Evolutionary conservation across 2,113 vertebrate species (phyloP).

Genomic region (Anolis carolinensis): DNA sequence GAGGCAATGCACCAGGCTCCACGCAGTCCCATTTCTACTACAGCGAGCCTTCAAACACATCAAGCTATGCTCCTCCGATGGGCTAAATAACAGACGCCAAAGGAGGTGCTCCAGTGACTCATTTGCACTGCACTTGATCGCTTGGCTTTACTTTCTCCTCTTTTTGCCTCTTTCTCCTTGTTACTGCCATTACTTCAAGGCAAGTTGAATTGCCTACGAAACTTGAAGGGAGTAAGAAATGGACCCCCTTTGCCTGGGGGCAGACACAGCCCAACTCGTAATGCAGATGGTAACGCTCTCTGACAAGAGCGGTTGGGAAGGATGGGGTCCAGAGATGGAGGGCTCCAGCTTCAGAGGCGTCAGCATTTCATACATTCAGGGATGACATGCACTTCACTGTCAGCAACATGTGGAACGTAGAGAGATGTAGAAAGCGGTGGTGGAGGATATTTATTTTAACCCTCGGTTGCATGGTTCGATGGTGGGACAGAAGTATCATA

Average conservation of each 20-base stretch:
- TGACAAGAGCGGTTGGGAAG: not conserved
- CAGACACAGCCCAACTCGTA: not conserved
- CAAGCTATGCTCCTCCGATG: not conserved
- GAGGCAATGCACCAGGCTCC: too few relatives aligned
- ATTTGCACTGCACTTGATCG: not conserved
- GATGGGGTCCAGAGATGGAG: not conserved
- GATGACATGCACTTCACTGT: not conserved
- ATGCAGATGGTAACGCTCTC: not conserved
- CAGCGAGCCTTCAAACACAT: not conserved
- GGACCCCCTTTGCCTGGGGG: not conserved
- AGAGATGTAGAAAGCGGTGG: not conserved
- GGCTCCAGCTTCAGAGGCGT: not conserved
- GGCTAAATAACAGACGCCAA: not conserved
- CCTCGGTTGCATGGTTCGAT: too few relatives aligned
- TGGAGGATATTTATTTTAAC: too few relatives aligned
- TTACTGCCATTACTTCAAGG: slow-evolving; percentile 1
- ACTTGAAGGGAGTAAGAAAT: not conserved
- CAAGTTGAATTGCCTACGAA: not conserved
- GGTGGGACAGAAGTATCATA: too few relatives aligned
- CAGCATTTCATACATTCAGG: not conserved
- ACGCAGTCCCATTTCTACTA: not conserved
- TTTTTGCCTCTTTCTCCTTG: not conserved
- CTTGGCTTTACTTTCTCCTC: not conserved
- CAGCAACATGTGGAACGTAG: not conserved
- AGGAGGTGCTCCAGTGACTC: too few relatives aligned